Percentiles rank a stretch among this genome's conserved stretches.
Conservation (phyloP, 2,113 vertebrate species). For the Scolopax mira region DNA sequence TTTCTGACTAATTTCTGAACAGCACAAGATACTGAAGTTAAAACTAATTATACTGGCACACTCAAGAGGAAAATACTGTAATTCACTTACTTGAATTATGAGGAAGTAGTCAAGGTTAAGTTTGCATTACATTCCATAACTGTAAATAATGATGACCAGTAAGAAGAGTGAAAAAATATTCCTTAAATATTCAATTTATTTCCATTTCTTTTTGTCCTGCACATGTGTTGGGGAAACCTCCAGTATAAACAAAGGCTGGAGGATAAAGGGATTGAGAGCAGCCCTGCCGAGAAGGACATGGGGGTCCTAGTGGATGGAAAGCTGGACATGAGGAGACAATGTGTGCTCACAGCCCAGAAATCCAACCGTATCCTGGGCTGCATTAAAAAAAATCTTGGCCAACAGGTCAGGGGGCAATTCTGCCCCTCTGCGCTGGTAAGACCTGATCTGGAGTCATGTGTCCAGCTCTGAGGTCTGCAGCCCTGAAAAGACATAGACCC, state of each 20-base stretch:
- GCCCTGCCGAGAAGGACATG: not conserved
- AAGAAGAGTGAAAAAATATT: not conserved
- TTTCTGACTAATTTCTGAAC: not conserved
- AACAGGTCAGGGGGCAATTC: not conserved
- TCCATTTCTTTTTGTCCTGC: not conserved
- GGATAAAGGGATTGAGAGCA: not conserved
- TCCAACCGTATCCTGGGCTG: not conserved
- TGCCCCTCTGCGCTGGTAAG: not conserved
- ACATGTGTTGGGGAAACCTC: not conserved
- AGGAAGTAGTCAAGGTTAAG: not conserved
- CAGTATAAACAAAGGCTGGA: not conserved
- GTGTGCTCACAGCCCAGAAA: not conserved
- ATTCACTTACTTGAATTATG: not conserved
- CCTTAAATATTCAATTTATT: not conserved
- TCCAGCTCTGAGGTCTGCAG: not conserved
- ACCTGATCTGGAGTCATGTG: not conserved
- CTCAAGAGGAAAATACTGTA: not conserved
- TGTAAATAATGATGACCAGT: not conserved
- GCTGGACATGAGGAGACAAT: not conserved
- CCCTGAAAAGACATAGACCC: not conserved
- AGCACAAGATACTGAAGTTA: not conserved
- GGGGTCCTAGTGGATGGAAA: not conserved
- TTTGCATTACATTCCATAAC: not conserved
- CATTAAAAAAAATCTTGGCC: not conserved
- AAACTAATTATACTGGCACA: fast-evolving